Evolutionary conservation across 2,888 invertebrate species (phyloP), one percentile per base, ranked within the genome.

Genomic region (Pogonocherus hispidulus): DNA sequence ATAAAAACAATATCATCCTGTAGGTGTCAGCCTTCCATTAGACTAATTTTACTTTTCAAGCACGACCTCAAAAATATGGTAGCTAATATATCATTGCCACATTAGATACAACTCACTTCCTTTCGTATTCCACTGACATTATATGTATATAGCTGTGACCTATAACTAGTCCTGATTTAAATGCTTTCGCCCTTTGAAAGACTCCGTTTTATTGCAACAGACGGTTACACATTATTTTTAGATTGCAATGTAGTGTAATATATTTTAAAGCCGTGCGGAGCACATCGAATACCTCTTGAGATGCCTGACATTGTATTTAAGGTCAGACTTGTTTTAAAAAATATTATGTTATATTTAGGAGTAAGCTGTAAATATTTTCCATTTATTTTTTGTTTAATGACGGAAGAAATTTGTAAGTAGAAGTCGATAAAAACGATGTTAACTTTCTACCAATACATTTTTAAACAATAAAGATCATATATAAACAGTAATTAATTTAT

Each of bases 211-310:
- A 35, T 51, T 49, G 35, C 27, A 35, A 46, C 60, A 47, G 60
- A 60, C 32, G 60, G 60, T 47, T 60, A 32, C 49, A 51, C 60
- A 60, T 60, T 60, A 60, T 60, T 60, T 60, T 60, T 60, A 60
- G 60, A 32, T 47, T 60, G 47, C 60, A 60, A 22, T 18, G 49
- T 54, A 9, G 63, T 4, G 51, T 44, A 54, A 59, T 59, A 54
- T 63, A 63, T 57, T 65, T 54, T 65, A 65, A 55, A 55, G 37
- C 20, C 37, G 22, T n/a, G n/a, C n/a, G n/a, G n/a, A n/a, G n/a
- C n/a, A n/a, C n/a, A n/a, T 41, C 27, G 41, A 16, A 54, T 54
- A 32, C 52, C 9, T 54, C 9, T 32, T 54, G 16, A 5, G 32
- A 35, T 16, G 52, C 9, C 18, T 27, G 8, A 18, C 18, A 27